Conservation (phyloP, 2,888 invertebrate species). For the Lasioglossum malachurum region DNA sequence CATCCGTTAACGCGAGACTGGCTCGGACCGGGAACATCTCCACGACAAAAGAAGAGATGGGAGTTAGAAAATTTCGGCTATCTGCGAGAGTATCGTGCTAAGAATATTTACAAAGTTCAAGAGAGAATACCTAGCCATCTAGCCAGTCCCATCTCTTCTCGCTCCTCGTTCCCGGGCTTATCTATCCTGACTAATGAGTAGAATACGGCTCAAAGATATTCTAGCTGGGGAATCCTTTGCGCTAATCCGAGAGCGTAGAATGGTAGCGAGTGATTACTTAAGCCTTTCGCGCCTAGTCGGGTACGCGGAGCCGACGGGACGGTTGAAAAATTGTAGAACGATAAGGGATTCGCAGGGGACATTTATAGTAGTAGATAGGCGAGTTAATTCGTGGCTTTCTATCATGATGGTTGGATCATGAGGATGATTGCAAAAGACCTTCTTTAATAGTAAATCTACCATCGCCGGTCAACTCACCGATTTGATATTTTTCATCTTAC, state of each 20-base stretch:
- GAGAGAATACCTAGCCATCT: background rate
- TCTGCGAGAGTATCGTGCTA: background rate
- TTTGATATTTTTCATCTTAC: too few relatives aligned
- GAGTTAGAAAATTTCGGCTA: conserved; percentile 9
- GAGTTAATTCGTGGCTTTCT: background rate
- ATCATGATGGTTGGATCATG: too few relatives aligned
- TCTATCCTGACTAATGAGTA: background rate
- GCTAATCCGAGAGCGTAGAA: background rate
- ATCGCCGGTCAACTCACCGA: too few relatives aligned
- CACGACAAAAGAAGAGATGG: background rate
- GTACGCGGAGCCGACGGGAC: background rate
- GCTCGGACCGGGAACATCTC: background rate
- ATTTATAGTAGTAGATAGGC: background rate
- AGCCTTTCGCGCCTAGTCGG: background rate
- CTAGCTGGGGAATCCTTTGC: background rate
- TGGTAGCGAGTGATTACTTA: background rate
- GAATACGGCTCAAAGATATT: background rate
- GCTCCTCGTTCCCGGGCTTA: background rate
- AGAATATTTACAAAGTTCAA: conserved; percentile 1
- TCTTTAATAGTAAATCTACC: too few relatives aligned
- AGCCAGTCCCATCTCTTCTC: background rate
- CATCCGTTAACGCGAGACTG: background rate
- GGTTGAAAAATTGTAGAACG: background rate
- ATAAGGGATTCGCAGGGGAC: background rate
- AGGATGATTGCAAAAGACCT: background rate